Evolutionary conservation across 1,140 invertebrate genomes (phyloP), one percentile per base, ranked within the genome.

Genomic region (Batillaria attramentaria): DNA sequence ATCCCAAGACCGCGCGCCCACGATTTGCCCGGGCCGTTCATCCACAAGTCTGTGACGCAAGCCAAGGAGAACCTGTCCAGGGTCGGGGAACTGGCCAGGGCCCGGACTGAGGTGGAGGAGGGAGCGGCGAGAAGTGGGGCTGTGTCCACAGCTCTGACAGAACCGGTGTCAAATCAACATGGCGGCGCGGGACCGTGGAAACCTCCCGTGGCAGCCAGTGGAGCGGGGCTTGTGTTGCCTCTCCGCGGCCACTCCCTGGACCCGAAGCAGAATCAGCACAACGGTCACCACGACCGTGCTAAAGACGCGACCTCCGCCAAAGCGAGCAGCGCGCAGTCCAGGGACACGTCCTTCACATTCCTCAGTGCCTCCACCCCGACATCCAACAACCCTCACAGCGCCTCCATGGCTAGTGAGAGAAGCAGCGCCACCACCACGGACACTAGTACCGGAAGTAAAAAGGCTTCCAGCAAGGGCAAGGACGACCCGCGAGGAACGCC

Each of bases 41-140:
- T 78, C 62, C 76, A 78, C 66, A 69, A 46, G 41, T 68, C 62
- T 18, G 42, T 70, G 18, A 20, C 66, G 8, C 62, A 70, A 33
- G 66, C 66, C 41, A 50, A 70, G 66, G 76, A 78, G 18, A 20
- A 65, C 16, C 66, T 69, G 6, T 35, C 33, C 46, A 54, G 60
- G 8, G 43, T 78, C 28, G 68, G 68, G 10, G 6, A 65, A 24
- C 33, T 65, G 62, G 62, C n/a, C 62, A 8, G 62, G 10, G 10
- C 62, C 3, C n/a, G 62, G 6, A 65, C 62, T 3, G 2, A 69
- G 66, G 20, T 31, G 39, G 41, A 70, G 68, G 41, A 43, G 68
- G 68, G 24, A 42, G 41, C 24, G 28, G 66, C n/a, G 66, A 24
- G 16, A 20, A 39, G 4, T 3, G 37, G 35, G 66, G 66, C n/a